A percentile compares a stretch with the other conserved stretches of the same genome.
Conservation (phyloP, 2,888 invertebrate species). For the Dasypogon diadema region DNA sequence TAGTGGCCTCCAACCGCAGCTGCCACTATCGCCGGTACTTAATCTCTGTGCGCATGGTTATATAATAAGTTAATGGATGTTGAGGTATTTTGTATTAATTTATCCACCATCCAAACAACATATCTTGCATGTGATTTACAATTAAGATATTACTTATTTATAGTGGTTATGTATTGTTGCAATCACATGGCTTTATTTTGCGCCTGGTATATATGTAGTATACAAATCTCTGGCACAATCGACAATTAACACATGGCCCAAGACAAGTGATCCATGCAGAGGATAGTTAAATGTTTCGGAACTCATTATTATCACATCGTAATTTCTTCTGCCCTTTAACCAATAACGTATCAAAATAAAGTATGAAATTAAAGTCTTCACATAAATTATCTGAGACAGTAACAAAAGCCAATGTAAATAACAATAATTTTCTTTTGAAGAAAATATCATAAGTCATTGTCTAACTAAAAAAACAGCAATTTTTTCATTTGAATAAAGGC, state of each 20-base stretch:
- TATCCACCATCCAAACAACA: constrained; percentile 28
- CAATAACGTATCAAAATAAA: constrained; percentile 22
- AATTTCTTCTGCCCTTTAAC: constrained; percentile 20
- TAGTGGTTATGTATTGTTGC: constrained; percentile 21
- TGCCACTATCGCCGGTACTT: constrained; percentile 52
- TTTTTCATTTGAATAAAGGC: no score
- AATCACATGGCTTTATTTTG: background rate
- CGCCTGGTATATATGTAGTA: constrained; percentile 28
- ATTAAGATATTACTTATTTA: constrained; percentile 52
- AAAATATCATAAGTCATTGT: no score
- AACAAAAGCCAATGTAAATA: no score
- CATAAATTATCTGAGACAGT: no score
- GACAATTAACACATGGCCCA: constrained; percentile 38
- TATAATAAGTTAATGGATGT: constrained; percentile 51
- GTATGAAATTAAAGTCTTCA: no score
- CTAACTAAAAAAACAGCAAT: no score
- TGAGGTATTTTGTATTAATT: constrained; percentile 50
- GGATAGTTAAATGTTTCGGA: constrained; percentile 8
- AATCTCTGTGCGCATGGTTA: constrained; percentile 47
- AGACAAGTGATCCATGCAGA: background rate
- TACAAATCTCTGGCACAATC: constrained; percentile 46
- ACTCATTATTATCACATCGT: constrained; percentile 46
- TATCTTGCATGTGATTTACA: constrained; percentile 49
- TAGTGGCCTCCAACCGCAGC: constrained; percentile 51
- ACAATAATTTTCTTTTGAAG: no score